phyloP scores from a whole-genome alignment of 1,140 invertebrate genomes.

The Caerostris extrusa region DNA sequence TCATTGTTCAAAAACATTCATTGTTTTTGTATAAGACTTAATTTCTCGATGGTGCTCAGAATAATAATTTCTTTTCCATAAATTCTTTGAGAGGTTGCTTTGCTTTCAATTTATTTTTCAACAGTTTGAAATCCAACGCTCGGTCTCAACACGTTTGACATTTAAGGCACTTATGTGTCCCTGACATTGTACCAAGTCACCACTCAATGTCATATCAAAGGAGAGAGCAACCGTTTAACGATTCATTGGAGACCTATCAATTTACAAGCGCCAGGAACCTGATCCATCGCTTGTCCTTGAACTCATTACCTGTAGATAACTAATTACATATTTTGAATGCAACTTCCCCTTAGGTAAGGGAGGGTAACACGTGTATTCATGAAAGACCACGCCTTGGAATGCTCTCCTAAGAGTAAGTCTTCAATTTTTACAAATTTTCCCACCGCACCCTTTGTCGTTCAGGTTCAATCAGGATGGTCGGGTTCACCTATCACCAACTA shows the following conservation, averaged over 20 bases:
- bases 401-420: neutral
- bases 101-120: too few species aligned
- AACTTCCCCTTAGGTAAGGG: slow-evolving; percentile 17
- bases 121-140: neutral
- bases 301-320: slow-evolving; percentile 50
- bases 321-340: slow-evolving; percentile 48
- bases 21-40: too few species aligned
- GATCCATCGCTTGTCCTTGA: slow-evolving; percentile 14
- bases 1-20: too few species aligned
- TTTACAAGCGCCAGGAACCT: neutral
- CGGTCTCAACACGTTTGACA: neutral
- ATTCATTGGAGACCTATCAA: slow-evolving; percentile 31
- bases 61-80: too few species aligned
- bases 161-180: neutral
- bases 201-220: neutral
- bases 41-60: too few species aligned
- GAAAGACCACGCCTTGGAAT: slow-evolving; percentile 37
- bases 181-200: neutral
- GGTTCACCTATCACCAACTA: neutral
- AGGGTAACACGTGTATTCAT: neutral
- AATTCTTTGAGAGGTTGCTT: too few species aligned
- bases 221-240: neutral
- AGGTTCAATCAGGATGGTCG: neutral
- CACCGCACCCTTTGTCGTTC: slow-evolving; percentile 1
- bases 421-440: neutral